Percentiles rank a stretch among this genome's conserved stretches.
Conservation (phyloP, 2,113 vertebrate species). For the Taxidea taxus region DNA sequence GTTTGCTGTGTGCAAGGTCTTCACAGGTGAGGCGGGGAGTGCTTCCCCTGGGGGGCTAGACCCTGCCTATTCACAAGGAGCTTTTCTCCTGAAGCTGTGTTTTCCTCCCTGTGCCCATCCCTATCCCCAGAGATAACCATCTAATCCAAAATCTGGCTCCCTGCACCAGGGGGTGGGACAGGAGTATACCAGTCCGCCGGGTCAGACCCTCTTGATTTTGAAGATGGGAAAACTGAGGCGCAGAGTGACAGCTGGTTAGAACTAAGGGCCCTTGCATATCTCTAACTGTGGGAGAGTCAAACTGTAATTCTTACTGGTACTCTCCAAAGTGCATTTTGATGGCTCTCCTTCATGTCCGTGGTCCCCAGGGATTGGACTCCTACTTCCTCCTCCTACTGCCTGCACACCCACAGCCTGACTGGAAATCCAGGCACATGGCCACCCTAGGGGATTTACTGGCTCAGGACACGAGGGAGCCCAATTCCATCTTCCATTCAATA, state of each 20-base stretch:
- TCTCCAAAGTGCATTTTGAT: background rate
- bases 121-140: background rate
- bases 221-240: background rate
- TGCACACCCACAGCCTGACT: accelerated
- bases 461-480: background rate
- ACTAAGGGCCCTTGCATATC: background rate
- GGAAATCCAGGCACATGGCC: background rate
- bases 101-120: background rate
- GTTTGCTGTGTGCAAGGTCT: background rate
- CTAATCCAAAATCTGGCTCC: background rate
- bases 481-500: background rate
- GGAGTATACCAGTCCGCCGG: background rate
- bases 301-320: background rate
- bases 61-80: background rate
- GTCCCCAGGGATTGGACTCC: too few relatives aligned
- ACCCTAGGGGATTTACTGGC: background rate
- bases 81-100: background rate
- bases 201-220: background rate
- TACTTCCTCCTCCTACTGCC: background rate
- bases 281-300: background rate
- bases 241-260: background rate
- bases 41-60: background rate
- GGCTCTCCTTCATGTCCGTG: too few relatives aligned
- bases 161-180: background rate
- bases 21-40: background rate